Evolutionary conservation across 2,888 invertebrate genomes (phyloP).

Genomic region (Pherbina coryleti): DNA sequence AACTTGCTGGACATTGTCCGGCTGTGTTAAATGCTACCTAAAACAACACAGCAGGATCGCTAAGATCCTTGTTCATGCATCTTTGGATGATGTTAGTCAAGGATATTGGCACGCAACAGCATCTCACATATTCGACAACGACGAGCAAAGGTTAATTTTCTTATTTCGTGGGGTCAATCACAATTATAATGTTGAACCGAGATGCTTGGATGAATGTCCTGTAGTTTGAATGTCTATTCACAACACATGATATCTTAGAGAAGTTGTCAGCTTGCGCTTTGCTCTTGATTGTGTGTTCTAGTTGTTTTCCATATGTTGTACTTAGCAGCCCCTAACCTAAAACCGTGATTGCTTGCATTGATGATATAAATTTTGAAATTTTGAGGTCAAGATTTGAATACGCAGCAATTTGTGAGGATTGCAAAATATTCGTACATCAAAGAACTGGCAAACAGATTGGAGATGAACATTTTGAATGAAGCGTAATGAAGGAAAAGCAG

Average conservation of each 20-base stretch:
- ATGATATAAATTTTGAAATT: background rate
- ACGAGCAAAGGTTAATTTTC: conserved; percentile 57
- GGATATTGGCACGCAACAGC: conserved; percentile 18
- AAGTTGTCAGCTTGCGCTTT: conserved; percentile 18
- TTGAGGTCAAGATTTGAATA: conserved; percentile 36
- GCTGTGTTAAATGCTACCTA: background rate
- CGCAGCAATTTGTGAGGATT: conserved; percentile 17
- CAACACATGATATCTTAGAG: conserved; percentile 13
- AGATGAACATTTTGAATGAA: background rate
- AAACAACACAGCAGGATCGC: background rate
- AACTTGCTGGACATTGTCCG: conserved; percentile 45
- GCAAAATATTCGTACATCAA: background rate
- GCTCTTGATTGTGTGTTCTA: background rate
- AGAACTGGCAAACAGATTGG: background rate
- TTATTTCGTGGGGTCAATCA: conserved; percentile 54
- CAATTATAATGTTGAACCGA: conserved; percentile 25
- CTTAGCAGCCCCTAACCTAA: conserved; percentile 8
- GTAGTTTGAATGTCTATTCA: background rate
- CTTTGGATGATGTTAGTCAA: background rate
- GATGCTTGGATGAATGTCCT: conserved; percentile 5
- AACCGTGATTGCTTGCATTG: background rate
- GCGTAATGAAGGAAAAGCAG: background rate
- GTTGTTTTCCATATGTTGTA: background rate
- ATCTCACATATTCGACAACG: background rate
- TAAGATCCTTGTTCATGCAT: too few species aligned